Evolutionary conservation across 2,888 invertebrate genomes (phyloP).

Genomic region (Germaria angustata): DNA sequence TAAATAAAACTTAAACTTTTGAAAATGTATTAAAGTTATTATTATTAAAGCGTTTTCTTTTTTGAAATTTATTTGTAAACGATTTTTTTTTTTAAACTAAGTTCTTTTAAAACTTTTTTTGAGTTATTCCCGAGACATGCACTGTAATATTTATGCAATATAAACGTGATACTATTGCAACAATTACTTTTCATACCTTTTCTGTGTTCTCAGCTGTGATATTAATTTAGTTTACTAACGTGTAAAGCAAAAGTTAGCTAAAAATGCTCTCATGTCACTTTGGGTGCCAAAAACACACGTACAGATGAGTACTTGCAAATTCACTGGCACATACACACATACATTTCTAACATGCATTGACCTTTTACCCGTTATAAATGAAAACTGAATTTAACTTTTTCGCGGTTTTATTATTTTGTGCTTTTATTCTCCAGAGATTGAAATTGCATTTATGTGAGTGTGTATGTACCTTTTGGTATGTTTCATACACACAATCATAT

Average conservation of each 20-base stretch:
- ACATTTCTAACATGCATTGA: constrained; percentile 16
- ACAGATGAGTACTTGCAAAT: not conserved
- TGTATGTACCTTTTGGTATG: not conserved
- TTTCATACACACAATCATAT: not conserved
- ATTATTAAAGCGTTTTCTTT: too few species aligned
- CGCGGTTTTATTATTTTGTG: constrained; percentile 18
- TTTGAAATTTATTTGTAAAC: too few species aligned
- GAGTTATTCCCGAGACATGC: too few species aligned
- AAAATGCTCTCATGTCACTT: constrained; percentile 25
- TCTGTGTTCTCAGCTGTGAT: not conserved
- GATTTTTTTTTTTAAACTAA: too few species aligned
- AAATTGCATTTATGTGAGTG: not conserved
- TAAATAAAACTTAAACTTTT: too few species aligned
- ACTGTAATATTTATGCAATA: not conserved
- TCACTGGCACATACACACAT: not conserved
- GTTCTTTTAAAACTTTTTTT: too few species aligned
- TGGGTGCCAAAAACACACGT: not conserved
- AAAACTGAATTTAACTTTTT: constrained; percentile 49
- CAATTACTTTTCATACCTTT: constrained; percentile 7
- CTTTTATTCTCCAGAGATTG: not conserved
- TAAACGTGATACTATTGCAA: not conserved
- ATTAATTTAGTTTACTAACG: constrained; percentile 23
- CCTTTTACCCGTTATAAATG: constrained; percentile 41
- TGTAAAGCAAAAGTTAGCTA: constrained; percentile 5
- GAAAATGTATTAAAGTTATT: too few species aligned